Conservation (phyloP, 2,113 vertebrate genomes). For the Thomomys bottae region DNA sequence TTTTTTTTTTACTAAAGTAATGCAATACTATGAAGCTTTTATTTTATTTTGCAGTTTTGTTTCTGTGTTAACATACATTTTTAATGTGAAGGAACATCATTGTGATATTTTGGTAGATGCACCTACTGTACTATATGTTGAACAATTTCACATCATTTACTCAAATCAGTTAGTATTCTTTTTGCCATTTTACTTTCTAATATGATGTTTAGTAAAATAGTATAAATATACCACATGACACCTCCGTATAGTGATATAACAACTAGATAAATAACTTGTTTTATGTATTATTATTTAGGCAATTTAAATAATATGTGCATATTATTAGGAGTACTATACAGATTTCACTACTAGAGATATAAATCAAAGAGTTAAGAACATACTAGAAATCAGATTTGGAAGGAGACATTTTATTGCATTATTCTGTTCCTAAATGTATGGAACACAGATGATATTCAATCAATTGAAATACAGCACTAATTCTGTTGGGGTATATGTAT, state of each 20-base stretch:
- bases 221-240: neutral
- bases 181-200: neutral
- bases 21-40: neutral
- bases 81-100: no score
- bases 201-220: neutral
- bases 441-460: neutral
- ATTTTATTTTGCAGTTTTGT: neutral
- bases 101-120: no score
- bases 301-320: neutral
- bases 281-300: neutral
- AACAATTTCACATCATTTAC: neutral
- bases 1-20: neutral
- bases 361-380: neutral
- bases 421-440: neutral
- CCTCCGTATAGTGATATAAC: neutral
- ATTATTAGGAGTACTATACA: fast-evolving
- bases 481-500: no score
- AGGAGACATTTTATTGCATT: neutral
- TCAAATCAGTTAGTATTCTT: neutral
- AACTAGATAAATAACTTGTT: neutral
- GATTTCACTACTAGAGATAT: neutral
- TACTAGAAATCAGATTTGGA: neutral
- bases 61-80: no score
- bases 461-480: neutral
- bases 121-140: no score